Base-by-base conservation (phyloP, 1,140 invertebrate genomes). In the Bombus waltoni region DNA sequence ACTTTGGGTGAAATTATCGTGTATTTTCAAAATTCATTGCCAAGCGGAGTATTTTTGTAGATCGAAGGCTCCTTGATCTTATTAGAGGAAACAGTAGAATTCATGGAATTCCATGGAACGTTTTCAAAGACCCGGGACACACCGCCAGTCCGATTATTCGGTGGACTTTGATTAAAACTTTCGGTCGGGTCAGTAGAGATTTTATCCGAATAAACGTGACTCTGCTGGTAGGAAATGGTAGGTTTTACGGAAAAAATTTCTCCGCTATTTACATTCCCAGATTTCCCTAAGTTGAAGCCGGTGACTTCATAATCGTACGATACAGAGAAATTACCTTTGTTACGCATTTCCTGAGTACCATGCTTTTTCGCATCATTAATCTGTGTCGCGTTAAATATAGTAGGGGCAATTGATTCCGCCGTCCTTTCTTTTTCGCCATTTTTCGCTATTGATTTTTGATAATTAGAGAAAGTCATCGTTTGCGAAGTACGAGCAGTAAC, bases 1-100 rank as follows among this genome's bases (percentile, higher is more conserved):
- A 35, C 38, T 0, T 47, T 59, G 8, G 18, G 15, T 15, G 47
- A 47, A 22, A 40, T 65, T 32, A 62, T 57, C 5, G 42, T 73
- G 80, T 71, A 53, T 40, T 38, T 76, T 84, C 75, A 89, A 66
- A 83, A 86, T 3, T 83, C 76, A 8, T 76, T 80, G n/a, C 74
- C 71, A 32, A 42, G 5, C 78, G 79, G 73, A 66, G 70, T 57
- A 22, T n/a, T 62, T n/a, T 62, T n/a, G 0, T 62, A n/a, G 72
- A 88, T 57, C 68, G 74, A 18, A 38, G 78, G 62, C 72, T 70
- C 62, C 40, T 42, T 72, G 38, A 68, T 25, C 44, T 65, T 44
- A 59, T 38, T 59, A 32, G 8, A 62, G 8, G 32, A 4, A 10
- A 8, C 8, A 6, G 25, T 53, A 22, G n/a, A 35, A 44, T 59